Percentiles rank a stretch among this genome's conserved stretches.
These are phyloP conservation scores for Drosophila repletoides DNA, from an alignment of 1,140 invertebrate genomes.

Conservation along the genomic window DNA sequence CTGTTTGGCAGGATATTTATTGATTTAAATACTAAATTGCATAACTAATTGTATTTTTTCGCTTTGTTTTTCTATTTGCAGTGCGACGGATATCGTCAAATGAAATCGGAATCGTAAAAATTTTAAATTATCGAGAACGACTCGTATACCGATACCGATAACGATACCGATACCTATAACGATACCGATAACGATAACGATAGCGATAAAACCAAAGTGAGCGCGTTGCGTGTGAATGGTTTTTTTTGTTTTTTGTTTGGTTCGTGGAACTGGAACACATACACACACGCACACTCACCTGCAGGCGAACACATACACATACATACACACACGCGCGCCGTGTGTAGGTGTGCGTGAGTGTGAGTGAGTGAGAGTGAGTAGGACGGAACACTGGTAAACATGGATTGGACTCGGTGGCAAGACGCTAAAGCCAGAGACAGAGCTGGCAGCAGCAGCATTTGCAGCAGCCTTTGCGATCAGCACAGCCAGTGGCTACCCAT, in stretches of 20 bases:
- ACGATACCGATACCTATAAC: not conserved
- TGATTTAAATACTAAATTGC: not conserved
- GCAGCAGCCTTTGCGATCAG: slow-evolving; percentile 40
- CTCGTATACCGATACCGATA: not conserved
- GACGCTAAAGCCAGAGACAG: slow-evolving; percentile 67
- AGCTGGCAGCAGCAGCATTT: slow-evolving; percentile 59
- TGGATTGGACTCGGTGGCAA: slow-evolving; percentile 82
- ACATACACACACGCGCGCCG: slow-evolving; percentile 13
- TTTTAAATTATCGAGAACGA: not conserved
- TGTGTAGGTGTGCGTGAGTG: slow-evolving; percentile 44
- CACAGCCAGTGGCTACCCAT: slow-evolving; percentile 69
- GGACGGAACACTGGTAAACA: slow-evolving; percentile 52
- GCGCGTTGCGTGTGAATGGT: slow-evolving; percentile 16
- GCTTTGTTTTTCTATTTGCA: slow-evolving; percentile 11
- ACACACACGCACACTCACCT: slow-evolving; percentile 2
- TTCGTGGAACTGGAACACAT: not conserved
- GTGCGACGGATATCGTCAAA: not conserved
- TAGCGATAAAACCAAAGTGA: not conserved
- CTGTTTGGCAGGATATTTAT: not conserved
- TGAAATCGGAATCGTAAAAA: not conserved
- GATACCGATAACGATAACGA: not conserved
- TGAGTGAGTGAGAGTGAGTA: slow-evolving; percentile 19
- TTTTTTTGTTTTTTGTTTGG: slow-evolving; percentile 43
- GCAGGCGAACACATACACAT: not conserved
- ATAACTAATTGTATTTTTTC: not conserved